A percentile compares a stretch with the other conserved stretches of the same genome.
Evolutionary conservation across 2,113 vertebrate genomes (phyloP).

Genomic region (Bucco capensis): DNA sequence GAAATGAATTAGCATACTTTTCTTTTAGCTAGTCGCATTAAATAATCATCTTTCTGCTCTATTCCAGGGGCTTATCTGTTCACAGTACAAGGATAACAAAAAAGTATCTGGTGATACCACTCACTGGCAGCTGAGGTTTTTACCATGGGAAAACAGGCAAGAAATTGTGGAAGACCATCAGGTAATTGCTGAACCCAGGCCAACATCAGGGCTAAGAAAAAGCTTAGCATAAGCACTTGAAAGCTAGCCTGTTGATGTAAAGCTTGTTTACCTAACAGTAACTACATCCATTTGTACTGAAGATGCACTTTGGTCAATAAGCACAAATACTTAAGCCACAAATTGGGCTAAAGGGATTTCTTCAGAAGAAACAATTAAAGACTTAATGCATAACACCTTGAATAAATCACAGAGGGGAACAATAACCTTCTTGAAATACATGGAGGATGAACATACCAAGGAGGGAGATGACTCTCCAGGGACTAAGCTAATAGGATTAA

Average conservation of each 20-base stretch:
- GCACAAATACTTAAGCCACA: constrained; percentile 29
- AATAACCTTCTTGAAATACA: background rate
- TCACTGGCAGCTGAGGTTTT: background rate
- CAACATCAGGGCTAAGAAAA: background rate
- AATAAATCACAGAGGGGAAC: constrained; percentile 12
- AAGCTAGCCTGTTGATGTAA: background rate
- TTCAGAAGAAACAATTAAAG: constrained; percentile 56
- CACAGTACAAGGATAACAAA: background rate
- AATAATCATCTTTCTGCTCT: background rate
- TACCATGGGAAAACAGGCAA: background rate
- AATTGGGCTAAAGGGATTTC: constrained; percentile 51
- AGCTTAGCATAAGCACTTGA: background rate
- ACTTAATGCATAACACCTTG: constrained; percentile 14
- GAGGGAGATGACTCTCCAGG: background rate
- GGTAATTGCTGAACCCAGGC: background rate
- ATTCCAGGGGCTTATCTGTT: background rate
- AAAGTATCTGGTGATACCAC: background rate
- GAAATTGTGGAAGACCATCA: background rate
- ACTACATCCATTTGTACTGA: background rate
- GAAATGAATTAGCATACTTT: background rate
- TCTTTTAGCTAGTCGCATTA: background rate
- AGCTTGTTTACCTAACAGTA: background rate
- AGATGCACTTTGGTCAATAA: constrained; percentile 49
- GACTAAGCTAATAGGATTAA: constrained; percentile 35
- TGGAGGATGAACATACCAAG: background rate